A percentile compares a stretch with the other conserved stretches of the same genome.
These are phyloP conservation scores for Diabrotica undecimpunctata DNA, from an alignment of 1,140 invertebrate species.

Conservation along the genomic window DNA sequence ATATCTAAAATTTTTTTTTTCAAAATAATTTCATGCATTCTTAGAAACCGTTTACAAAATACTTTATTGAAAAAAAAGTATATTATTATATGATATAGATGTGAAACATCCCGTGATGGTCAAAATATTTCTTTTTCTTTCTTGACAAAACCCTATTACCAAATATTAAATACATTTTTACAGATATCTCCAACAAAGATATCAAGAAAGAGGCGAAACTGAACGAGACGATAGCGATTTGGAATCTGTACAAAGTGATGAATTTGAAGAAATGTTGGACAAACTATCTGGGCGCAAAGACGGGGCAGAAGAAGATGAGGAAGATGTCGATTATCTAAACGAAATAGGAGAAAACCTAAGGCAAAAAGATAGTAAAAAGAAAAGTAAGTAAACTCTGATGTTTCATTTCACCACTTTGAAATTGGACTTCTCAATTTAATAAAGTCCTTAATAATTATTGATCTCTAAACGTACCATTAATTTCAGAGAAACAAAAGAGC, in stretches of 20 bases:
- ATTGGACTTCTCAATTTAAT: too few relatives aligned
- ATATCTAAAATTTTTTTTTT: too few relatives aligned
- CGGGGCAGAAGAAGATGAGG: conserved; percentile 50
- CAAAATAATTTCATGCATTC: too few relatives aligned
- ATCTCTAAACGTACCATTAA: not conserved
- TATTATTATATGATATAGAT: too few relatives aligned
- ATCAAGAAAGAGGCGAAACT: conserved; percentile 35
- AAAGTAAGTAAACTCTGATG: conserved; percentile 27
- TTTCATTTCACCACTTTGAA: too few relatives aligned
- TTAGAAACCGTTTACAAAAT: too few relatives aligned
- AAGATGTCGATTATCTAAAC: conserved; percentile 57
- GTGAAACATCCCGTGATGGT: too few relatives aligned
- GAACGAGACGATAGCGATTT: conserved; percentile 57
- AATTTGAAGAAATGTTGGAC: conserved; percentile 82
- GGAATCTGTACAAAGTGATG: conserved; percentile 82
- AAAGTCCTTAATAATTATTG: not conserved
- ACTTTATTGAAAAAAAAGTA: too few relatives aligned
- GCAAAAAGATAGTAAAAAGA: conserved; percentile 43
- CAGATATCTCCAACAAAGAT: conserved; percentile 54
- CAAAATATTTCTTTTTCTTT: too few relatives aligned
- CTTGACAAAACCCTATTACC: too few relatives aligned
- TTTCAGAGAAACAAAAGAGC: conserved; percentile 29
- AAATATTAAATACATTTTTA: too few relatives aligned
- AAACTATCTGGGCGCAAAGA: conserved; percentile 52
- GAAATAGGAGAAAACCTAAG: conserved; percentile 51